phyloP scores from a whole-genome alignment of 2,113 vertebrate genomes.

The human (Homo sapiens) region GRCh38 chr3:10404001-10404500 shows the following conservation, averaged over 20 bases:
- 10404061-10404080: neutral
- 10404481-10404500: neutral
- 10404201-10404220: neutral
- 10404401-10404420: neutral
- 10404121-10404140: rapidly evolving
- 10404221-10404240: neutral
- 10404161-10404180: neutral
- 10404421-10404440: neutral
- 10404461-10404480: neutral
- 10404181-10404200: neutral
- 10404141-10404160: neutral
- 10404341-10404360: neutral
- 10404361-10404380: neutral
- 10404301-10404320: neutral
- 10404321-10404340: neutral
- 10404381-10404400: neutral
- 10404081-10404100: neutral
- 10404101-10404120: neutral
- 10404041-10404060: neutral
- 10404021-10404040: neutral
- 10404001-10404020: neutral
- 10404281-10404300: neutral
- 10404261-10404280: neutral
- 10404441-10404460: neutral
- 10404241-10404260: neutral